Evolutionary conservation across 2,888 invertebrate genomes (phyloP).

Genomic region (Pammene aurita): DNA sequence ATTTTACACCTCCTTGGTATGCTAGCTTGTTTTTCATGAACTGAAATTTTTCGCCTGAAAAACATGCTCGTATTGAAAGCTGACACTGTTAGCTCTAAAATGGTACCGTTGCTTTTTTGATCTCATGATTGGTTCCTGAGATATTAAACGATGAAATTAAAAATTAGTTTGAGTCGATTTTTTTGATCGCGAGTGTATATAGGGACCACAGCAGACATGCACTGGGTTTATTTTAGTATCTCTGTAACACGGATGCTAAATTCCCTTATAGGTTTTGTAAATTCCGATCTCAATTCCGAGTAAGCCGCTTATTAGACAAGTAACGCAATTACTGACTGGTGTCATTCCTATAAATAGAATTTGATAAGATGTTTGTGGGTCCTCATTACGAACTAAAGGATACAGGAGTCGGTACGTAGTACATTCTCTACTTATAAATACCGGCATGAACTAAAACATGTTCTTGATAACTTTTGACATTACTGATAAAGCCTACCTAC

Average conservation of each 20-base stretch:
- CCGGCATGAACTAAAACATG: slow-evolving; percentile 14
- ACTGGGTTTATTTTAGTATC: slow-evolving; percentile 15
- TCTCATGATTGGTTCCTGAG: too few species aligned
- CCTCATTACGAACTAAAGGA: slow-evolving; percentile 12
- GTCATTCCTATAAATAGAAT: slow-evolving; percentile 32
- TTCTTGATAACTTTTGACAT: slow-evolving; percentile 26
- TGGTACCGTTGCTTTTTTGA: too few species aligned
- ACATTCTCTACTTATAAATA: neutral
- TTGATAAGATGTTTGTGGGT: slow-evolving; percentile 25
- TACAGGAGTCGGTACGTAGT: neutral
- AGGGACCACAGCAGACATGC: slow-evolving; percentile 12
- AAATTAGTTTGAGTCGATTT: too few species aligned
- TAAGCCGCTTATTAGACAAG: slow-evolving; percentile 1
- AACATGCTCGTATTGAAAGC: too few species aligned
- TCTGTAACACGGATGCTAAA: slow-evolving; percentile 3
- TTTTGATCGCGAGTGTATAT: too few species aligned
- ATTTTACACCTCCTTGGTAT: too few species aligned
- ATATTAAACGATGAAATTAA: too few species aligned
- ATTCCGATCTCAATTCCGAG: slow-evolving; percentile 3
- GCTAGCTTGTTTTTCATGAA: too few species aligned
- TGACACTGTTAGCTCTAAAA: too few species aligned
- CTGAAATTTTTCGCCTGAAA: too few species aligned
- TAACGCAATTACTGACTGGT: slow-evolving; percentile 22
- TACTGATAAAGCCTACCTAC: slow-evolving; percentile 6
- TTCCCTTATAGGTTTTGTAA: slow-evolving; percentile 10